Base-by-base conservation (phyloP, 2,797 vertebrate species). In the Pseudomugil tenellus region DNA sequence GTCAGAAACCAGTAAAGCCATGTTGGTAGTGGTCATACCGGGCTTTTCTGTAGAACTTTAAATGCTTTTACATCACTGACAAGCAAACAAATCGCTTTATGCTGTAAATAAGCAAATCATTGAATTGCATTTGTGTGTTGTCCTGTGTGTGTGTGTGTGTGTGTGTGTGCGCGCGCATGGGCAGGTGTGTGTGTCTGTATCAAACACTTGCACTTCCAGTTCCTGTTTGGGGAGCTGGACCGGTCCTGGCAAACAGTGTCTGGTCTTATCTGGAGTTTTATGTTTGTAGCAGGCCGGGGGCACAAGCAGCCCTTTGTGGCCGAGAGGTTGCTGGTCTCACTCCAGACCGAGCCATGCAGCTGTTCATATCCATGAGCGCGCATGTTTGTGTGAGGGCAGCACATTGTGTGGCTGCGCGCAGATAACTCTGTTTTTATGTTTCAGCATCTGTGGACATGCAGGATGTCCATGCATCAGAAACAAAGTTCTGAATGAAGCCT, bases 251-350 rank as follows among this genome's bases (percentile, higher is more conserved):
- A 85, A 89, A 89, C 87, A 88, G 73, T 92, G 87, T 91, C 86
- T 91, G 83, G 87, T 90, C 90, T 93, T 91, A 91, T 93, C 89
- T 92, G 87, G 84, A 91, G 88, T 91, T 91, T 93, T 91, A 92
- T 91, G 88, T 92, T 89, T 86, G 78, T 85, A 73, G 85, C 83
- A 77, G 85, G 82, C 77, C 58, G 71, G 78, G 87, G 91, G 84
- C 88, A 94, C 93, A 94, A 92, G 89, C 85, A 89, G 84, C 84
- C 83, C 93, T 93, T 94, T 94, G 92, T 94, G 93, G 89, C 86
- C 70, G 78, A 90, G 92, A 89, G 91, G 90, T 88, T 88, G 89
- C 91, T 93, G 92, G 91, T 91, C 84, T 76, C 52, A 56, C 75
- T 92, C 91, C 92, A 93, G 89, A 88, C 76, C 67, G 41, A 68